phyloP scores from a whole-genome alignment of 2,797 vertebrate genomes.

The Strix occidentalis region DNA sequence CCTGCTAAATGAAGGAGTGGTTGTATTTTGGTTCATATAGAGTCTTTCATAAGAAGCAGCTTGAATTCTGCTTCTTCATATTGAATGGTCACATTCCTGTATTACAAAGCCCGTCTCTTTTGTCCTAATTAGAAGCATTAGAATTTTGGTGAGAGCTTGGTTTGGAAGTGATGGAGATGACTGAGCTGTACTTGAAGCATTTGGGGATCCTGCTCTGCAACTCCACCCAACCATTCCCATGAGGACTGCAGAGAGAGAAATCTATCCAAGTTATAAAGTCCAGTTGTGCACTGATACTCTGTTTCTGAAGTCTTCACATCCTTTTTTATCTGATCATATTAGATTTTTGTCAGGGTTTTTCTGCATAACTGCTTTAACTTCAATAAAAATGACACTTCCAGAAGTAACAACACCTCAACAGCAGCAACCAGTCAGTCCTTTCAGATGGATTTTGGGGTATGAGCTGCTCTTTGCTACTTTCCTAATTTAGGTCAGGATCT shows the following conservation, averaged over 20 bases:
- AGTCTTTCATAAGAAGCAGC: neutral
- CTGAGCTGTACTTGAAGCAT: neutral
- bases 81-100: rapidly evolving
- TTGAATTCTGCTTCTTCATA: neutral
- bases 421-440: neutral
- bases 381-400: neutral
- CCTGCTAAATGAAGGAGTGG: neutral
- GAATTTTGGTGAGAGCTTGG: neutral
- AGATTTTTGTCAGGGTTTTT: rapidly evolving
- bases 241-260: neutral
- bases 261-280: neutral
- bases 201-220: neutral
- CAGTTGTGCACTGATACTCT: rapidly evolving
- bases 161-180: neutral
- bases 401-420: neutral
- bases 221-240: neutral
- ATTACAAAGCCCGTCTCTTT: neutral
- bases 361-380: neutral
- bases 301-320: neutral
- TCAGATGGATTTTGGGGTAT: no score
- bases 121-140: neutral
- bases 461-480: neutral
- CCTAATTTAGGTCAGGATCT: neutral
- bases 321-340: neutral
- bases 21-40: neutral